Base-by-base conservation (phyloP, 1,140 invertebrate genomes). In the Trichonephila inaurata region DNA sequence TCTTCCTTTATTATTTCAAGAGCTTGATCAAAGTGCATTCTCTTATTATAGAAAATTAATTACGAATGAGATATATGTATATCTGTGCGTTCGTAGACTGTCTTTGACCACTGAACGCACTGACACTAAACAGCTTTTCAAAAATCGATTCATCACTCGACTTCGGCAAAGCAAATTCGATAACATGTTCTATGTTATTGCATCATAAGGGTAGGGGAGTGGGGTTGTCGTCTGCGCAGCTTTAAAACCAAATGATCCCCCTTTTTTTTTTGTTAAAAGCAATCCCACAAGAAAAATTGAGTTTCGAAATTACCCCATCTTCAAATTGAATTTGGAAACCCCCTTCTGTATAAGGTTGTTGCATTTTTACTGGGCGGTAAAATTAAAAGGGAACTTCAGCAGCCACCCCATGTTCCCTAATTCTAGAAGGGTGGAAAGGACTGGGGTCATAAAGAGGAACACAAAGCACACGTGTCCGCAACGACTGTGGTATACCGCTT, bases 291-390 rank as follows among this genome's bases (percentile, higher is more conserved):
- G 61, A 44, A 86, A 87, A 92, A 92, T 92, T 92, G 91, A 87
- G 60, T 92, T 86, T 77, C 51, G 58, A 92, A 92, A 92, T 85
- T 72, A 92, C 91, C 91, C 91, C 91, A 21, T 66, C 21, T 92
- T 69, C 33, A 92, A 92, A 92, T 92, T 77, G 81, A 92, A 92
- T 92, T 92, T 92, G n/a, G 24, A 60, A 51, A 91, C 83, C 83
- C 91, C 61, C 24, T 24, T 91, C 89, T 51, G 40, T 40, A 24
- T 66, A 61, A 33, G 81, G 61, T n/a, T 60, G 83, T 61, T 87
- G 19, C 81, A 51, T 66, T 87, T 82, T 87, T 83, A 87, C 62
- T 86, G 82, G 7, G 91, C 91, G 91, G 91, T 87, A 77, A 87
- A 92, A 92, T 92, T 92, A 92, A 92, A 92, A 92, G 83, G 51